Evolutionary conservation across 1,140 invertebrate species (phyloP), one percentile per base, ranked within the genome.

Genomic region (Drosophila mauritiana): DNA sequence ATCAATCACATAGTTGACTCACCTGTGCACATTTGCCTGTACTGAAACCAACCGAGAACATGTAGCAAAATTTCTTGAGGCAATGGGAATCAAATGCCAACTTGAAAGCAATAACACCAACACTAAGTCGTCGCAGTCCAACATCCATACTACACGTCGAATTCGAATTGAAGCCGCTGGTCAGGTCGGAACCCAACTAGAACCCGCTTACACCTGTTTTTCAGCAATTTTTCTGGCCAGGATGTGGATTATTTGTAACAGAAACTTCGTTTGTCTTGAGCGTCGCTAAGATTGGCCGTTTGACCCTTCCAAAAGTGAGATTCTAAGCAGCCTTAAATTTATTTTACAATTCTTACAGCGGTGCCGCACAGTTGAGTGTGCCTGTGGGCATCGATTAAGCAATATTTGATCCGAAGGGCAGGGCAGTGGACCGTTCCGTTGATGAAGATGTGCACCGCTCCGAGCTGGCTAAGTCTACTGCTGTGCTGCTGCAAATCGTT

Each of bases 71-170:
- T 88, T 88, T 73, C 55, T 88, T 80, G 79, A 84, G 84, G 84
- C 84, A 89, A 88, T 78, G 84, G 80, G 84, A 88, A 88, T 84
- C 84, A 88, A 88, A 88, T 89, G 84, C 84, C 84, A 88, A 84
- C 84, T 89, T 88, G 76, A 89, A 88, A 80, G 85, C 84, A 89
- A 88, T 82, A 88, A 79, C 67, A 86, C 61, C 59, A 78, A 78
- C 56, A 69, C 53, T 63, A 34, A 73, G 73, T 49, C 80, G 53
- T 43, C 53, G 69, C 52, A 77, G 57, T 65, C 40, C 59, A 77
- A 69, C 73, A 76, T 67, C 43, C 53, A 76, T 77, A 64, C 59
- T 62, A 79, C 27, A 62, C 48, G 65, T 53, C 70, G 40, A 75
- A 48, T 63, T 56, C 58, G 37, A 61, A 63, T 53, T 43, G 15